Evolutionary conservation across 2,797 vertebrate species (phyloP).

Genomic region (Taenioides sp.): DNA sequence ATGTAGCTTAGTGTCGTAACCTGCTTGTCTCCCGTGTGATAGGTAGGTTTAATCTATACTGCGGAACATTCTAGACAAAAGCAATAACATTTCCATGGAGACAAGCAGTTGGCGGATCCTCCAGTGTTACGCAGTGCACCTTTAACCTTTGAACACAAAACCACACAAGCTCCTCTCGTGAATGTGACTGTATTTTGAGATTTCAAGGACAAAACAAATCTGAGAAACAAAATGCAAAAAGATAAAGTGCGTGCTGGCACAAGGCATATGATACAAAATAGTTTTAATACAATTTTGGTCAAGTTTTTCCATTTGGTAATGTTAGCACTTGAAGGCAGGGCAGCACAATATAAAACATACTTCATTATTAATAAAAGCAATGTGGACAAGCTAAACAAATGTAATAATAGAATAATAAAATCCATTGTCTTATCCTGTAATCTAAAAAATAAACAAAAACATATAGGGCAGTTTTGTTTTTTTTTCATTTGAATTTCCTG

Average conservation of each 20-base stretch:
- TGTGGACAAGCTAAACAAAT: background rate
- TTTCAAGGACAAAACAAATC: slow-evolving; percentile 3
- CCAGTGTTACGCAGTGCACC: no score
- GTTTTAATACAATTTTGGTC: slow-evolving; percentile 32
- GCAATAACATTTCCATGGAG: no score
- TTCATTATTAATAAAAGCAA: background rate
- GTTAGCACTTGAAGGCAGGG: slow-evolving; percentile 8
- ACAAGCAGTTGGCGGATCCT: no score
- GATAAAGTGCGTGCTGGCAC: slow-evolving; percentile 45
- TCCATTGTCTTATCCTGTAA: background rate
- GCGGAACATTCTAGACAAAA: no score
- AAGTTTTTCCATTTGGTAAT: slow-evolving; percentile 47
- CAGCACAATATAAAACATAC: background rate
- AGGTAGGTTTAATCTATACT: no score
- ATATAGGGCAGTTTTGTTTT: background rate
- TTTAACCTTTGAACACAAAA: background rate
- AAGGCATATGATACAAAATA: slow-evolving; percentile 5
- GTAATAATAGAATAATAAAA: background rate
- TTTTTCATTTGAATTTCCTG: no score
- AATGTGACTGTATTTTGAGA: background rate
- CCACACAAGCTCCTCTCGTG: background rate
- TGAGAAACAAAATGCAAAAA: slow-evolving; percentile 25
- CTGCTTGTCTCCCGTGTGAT: no score
- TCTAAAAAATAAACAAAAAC: background rate
- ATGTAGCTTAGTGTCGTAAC: no score